Evolutionary conservation across 2,888 invertebrate species (phyloP).

Genomic region (Horisme vitalbata): DNA sequence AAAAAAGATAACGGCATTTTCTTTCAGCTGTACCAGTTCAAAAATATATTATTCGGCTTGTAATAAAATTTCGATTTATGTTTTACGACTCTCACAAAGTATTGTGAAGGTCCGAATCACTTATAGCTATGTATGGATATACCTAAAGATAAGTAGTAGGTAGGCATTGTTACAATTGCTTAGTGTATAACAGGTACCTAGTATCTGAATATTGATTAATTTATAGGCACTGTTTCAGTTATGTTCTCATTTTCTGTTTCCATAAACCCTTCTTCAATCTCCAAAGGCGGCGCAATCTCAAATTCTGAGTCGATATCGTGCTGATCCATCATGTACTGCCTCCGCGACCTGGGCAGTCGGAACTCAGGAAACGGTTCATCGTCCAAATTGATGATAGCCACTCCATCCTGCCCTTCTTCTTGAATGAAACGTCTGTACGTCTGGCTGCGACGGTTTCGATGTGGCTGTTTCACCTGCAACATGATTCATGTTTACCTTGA

Average conservation of each 20-base stretch:
- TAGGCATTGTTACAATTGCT: no score
- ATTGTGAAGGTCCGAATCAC: not conserved
- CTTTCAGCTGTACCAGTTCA: not conserved
- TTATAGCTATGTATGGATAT: not conserved
- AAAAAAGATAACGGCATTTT: conserved; percentile 9
- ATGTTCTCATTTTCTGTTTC: not conserved
- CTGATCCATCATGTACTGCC: conserved; percentile 55
- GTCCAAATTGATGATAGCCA: conserved; percentile 52
- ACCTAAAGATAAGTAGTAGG: no score
- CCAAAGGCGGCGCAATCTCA: conserved; percentile 11
- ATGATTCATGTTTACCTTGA: not conserved
- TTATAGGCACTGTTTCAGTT: no score
- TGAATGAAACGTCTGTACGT: conserved; percentile 43
- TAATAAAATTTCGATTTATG: conserved; percentile 2
- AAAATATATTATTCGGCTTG: conserved; percentile 7
- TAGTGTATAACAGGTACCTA: no score
- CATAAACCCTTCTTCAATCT: not conserved
- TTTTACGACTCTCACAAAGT: conserved; percentile 6
- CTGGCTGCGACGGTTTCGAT: conserved; percentile 13
- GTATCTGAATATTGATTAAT: no score
- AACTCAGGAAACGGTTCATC: conserved; percentile 52
- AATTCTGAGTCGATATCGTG: not conserved
- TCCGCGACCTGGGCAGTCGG: conserved; percentile 49
- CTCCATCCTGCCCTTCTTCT: conserved; percentile 45
- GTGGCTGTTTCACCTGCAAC: conserved; percentile 12